Conservation (phyloP, 1,140 invertebrate genomes). For the Bathynomus jamesi region DNA sequence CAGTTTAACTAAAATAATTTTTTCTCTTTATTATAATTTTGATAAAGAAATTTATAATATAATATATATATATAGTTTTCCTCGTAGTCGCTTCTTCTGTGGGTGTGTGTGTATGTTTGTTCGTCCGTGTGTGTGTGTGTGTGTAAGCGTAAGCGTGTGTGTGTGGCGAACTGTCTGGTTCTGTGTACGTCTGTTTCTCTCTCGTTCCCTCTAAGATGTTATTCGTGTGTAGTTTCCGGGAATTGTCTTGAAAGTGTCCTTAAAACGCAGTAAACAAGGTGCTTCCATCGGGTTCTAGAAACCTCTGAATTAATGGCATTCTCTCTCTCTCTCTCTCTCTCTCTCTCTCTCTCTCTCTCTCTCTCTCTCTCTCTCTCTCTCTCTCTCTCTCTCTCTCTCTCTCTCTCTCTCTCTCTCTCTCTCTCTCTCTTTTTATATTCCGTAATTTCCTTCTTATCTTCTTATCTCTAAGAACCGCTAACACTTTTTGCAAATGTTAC, state of each 20-base stretch:
- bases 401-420: background rate
- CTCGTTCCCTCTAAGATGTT: background rate
- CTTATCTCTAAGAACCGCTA: no score
- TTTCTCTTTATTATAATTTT: no score
- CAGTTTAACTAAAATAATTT: no score
- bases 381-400: background rate
- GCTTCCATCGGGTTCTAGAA: background rate
- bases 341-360: constrained; percentile 15
- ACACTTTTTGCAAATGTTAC: no score
- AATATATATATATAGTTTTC: no score
- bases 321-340: background rate
- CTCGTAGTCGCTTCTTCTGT: no score
- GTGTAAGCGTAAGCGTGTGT: no score
- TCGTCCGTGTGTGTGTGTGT: no score
- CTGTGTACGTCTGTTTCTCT: background rate
- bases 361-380: constrained; percentile 5
- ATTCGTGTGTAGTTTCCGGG: background rate
- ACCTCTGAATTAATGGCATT: background rate
- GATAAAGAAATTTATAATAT: no score
- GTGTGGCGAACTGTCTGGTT: background rate
- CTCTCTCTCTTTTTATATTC: background rate
- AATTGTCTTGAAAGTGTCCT: background rate
- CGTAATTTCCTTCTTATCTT: background rate
- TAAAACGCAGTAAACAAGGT: background rate
- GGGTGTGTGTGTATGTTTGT: no score